phyloP scores from a whole-genome alignment of 2,888 invertebrate species.

The Hydrotaea cyrtoneurina region DNA sequence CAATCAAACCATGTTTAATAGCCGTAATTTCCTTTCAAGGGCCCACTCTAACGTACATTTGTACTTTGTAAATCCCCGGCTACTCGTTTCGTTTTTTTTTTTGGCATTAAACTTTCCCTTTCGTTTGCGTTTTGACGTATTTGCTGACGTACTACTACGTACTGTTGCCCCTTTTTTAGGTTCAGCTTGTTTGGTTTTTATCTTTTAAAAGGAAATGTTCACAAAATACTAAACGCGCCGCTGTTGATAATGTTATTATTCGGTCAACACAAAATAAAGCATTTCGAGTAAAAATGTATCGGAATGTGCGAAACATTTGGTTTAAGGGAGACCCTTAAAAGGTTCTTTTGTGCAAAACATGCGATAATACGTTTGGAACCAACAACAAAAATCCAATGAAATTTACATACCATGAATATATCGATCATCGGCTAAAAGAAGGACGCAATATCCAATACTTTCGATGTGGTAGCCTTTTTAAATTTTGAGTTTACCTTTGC shows the following conservation, averaged over 20 bases:
- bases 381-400: not conserved
- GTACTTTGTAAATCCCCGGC: too few relatives aligned
- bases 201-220: not conserved
- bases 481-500: too few relatives aligned
- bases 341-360: constrained; percentile 10
- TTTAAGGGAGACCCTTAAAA: not conserved
- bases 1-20: too few relatives aligned
- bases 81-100: too few relatives aligned
- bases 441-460: too few relatives aligned
- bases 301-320: not conserved
- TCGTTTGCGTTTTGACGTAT: not conserved
- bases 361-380: not conserved
- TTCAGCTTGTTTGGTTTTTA: not conserved
- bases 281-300: not conserved
- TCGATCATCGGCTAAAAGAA: too few relatives aligned
- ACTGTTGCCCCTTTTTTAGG: not conserved
- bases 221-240: not conserved
- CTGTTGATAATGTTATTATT: not conserved
- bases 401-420: constrained; percentile 53
- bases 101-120: not conserved
- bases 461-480: too few relatives aligned
- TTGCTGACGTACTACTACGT: constrained; percentile 4
- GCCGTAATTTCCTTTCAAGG: too few relatives aligned
- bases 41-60: too few relatives aligned
- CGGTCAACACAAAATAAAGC: constrained; percentile 12